These are phyloP conservation scores for Camelus dromedarius DNA, from an alignment of 2,113 vertebrate genomes.

Conservation along the genomic window DNA sequence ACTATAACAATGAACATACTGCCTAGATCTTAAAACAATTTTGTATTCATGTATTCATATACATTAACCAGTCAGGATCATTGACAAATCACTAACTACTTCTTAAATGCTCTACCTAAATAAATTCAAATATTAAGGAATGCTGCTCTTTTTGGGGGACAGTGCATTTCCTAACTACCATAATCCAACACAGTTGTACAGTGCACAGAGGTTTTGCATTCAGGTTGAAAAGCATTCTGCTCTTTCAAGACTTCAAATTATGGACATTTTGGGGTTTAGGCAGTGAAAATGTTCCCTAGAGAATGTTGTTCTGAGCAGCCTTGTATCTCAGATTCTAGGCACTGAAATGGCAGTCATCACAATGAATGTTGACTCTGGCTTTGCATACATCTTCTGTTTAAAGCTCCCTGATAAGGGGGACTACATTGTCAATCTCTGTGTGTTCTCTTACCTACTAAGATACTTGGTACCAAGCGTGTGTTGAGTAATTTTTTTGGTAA, in stretches of 20 bases:
- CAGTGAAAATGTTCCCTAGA: neutral
- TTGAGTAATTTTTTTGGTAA: neutral
- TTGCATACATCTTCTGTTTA: neutral
- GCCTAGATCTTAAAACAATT: neutral
- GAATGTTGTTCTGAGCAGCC: neutral
- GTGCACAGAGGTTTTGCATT: neutral
- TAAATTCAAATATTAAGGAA: neutral
- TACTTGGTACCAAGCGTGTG: neutral
- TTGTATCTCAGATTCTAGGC: neutral
- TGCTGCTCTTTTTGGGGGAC: neutral
- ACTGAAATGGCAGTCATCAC: neutral
- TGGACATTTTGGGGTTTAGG: fast-evolving
- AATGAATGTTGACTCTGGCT: neutral
- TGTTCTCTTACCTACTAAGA: neutral
- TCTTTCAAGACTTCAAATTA: neutral
- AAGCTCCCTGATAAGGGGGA: neutral
- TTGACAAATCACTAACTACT: neutral
- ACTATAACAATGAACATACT: neutral
- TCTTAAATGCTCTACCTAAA: neutral
- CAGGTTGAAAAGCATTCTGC: neutral
- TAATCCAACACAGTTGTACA: too few relatives aligned
- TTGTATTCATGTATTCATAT: neutral
- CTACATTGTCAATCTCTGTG: neutral
- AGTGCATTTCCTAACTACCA: neutral
- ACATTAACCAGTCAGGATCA: neutral